These are phyloP conservation scores for Astreopora myriophthalma DNA, from an alignment of 64 coral and sea anemone genomes.

Conservation along the genomic window DNA sequence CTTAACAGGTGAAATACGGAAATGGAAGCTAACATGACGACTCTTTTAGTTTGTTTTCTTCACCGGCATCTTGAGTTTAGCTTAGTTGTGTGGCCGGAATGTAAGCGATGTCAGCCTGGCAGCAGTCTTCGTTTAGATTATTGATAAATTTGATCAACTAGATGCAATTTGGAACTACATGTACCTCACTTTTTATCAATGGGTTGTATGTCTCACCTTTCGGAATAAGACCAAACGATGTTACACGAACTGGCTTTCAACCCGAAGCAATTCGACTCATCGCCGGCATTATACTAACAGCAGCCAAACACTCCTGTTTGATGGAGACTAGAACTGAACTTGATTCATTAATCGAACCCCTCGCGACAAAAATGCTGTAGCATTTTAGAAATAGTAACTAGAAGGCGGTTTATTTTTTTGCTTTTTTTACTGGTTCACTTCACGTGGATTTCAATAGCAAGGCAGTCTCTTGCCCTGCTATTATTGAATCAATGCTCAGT, in stretches of 20 bases:
- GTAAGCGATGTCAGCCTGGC: background rate
- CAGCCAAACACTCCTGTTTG: background rate
- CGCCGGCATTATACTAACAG: background rate
- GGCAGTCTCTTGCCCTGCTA: background rate
- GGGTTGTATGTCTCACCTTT: background rate
- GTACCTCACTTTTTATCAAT: slow-evolving; percentile 3
- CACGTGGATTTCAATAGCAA: background rate
- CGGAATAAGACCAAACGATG: background rate
- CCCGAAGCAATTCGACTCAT: background rate
- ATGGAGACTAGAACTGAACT: background rate
- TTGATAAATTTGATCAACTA: slow-evolving; percentile 1
- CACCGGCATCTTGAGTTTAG: background rate
- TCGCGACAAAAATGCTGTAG: background rate
- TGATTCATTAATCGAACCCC: background rate
- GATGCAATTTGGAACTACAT: slow-evolving; percentile 4
- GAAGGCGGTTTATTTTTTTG: background rate
- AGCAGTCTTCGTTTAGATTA: background rate
- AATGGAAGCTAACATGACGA: background rate
- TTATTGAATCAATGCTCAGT: background rate
- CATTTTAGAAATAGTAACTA: background rate
- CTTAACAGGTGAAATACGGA: background rate
- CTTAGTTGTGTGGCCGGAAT: background rate
- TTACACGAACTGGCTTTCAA: background rate
- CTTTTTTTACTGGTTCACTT: background rate
- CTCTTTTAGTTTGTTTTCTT: background rate